Percentiles rank a stretch among this genome's conserved stretches.
phyloP scores from a whole-genome alignment of 2,797 vertebrate species.

The Bradypus variegatus region DNA sequence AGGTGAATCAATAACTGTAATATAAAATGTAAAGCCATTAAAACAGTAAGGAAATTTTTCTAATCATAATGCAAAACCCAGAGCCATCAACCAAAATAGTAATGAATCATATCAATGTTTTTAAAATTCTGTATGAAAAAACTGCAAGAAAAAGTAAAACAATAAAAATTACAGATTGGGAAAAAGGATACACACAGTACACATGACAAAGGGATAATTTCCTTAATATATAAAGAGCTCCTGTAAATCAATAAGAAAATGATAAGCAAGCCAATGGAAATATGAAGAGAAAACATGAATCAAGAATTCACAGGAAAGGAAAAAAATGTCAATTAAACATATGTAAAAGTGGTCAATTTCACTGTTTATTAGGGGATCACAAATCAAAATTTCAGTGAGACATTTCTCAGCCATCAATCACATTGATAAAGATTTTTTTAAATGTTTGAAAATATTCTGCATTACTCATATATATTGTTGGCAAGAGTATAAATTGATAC shows the following conservation, averaged over 20 bases:
- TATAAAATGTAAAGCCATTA: conserved; percentile 8
- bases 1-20: conserved; percentile 22
- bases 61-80: conserved; percentile 23
- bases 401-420: not conserved
- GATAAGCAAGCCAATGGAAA: not conserved
- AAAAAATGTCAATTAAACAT: not conserved
- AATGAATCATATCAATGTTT: not conserved
- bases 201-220: not conserved
- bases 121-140: not conserved
- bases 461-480: not conserved
- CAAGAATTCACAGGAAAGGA: not conserved
- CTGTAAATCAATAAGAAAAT: conserved; percentile 12
- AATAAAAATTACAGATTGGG: not conserved
- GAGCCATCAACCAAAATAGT: not conserved
- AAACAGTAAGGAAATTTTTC: conserved; percentile 9
- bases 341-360: not conserved
- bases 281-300: not conserved
- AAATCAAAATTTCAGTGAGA: not conserved
- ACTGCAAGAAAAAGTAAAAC: conserved; percentile 1
- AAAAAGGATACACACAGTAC: conserved; percentile 2
- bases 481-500: not conserved
- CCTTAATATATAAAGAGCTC: not conserved
- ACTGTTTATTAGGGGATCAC: not conserved
- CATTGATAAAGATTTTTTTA: not conserved
- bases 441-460: not conserved